Evolutionary conservation across 2,797 vertebrate genomes (phyloP), one percentile per base, ranked within the genome.

Genomic region (Myiotriccus ornatus): DNA sequence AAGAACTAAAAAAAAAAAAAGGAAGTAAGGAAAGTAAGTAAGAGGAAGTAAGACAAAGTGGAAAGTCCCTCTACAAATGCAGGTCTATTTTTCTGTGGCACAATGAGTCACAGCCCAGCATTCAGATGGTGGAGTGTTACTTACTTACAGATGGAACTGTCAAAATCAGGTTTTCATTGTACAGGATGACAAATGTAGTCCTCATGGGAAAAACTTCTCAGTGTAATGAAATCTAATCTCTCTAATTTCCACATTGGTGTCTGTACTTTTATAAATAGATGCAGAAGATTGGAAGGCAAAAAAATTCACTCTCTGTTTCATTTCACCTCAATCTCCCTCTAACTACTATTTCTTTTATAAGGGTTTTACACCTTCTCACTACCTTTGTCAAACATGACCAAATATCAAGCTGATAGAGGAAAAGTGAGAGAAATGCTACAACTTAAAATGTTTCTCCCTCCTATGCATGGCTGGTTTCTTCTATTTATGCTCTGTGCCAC

Each of bases 141-240:
- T 95, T 89, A 81, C 50, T 95, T 89, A 77, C 52, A 77, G 81
- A 67, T 87, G 78, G 73, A 95, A 70, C 77, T 82, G 67, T 94
- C 87, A 88, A 78, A 97, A 92, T 67, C 46, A 85, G 77, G 30
- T 60, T 96, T 94, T 82, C 60, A 69, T 92, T 92, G 68, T 76
- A 79, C 16, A 71, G 3, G 6, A 91, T 78, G 65, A 94, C 63
- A 96, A 95, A 95, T 69, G 39, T 23, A 82, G 49, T 73, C 69
- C 85, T 93, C 89, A 34, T 0, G 8, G 74, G 78, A 94, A 64
- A 90, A 59, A 70, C 90, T 71, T 89, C 62, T 83, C 71, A 68
- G 55, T 32, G 46, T 84, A 82, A 94, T 77, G 80, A 97, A 94
- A 91, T 85, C 79, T 88, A 89, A 89, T 93, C 62, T 95, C 75